Base-by-base conservation (phyloP, 2,797 vertebrate species). In the Paedocypris micromegethes region DNA sequence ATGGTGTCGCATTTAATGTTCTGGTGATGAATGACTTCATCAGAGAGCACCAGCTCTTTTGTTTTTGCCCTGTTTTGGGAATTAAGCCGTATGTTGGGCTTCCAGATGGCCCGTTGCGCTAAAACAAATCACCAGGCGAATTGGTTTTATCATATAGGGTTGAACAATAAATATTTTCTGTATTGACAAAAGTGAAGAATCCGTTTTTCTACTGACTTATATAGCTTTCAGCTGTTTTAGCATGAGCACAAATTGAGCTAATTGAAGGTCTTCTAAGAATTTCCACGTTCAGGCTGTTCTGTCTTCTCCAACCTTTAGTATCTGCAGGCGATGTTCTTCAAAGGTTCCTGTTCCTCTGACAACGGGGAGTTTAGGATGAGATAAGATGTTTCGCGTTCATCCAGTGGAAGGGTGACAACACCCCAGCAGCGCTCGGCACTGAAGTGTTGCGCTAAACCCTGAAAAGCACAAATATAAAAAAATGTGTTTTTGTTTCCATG, bases 71-170 rank as follows among this genome's bases (percentile, higher is more conserved):
- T 66, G 37, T 66, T 66, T 72, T 39, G 49, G 50, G 3, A 9
- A 40, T 61, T 9, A 40, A 40, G 5, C 51, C 46, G 46, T 66
- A 68, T 6, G 9, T 3, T 3, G 45, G 37, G 5, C 50, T 62
- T 50, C 58, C 49, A 64, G 68, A 73, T 75, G 72, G 46, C 56
- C 41, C 54, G 46, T 49, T 2, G 42, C 23, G 40, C 46, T 51
- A 55, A 72, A 66, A 65, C 62, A 23, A 23, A 68, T 72, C 61
- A 74, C 58, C 50, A 58, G 61, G 55, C 70, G 70, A 62, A 72
- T 72, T 48, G 46, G 47, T 68, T 76, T 67, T 67, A 52, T 74
- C 68, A 76, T 62, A 62, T 74, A 58, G 57, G 59, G 62, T 78
- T 74, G 23, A 23, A 23, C 23, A 23, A 23, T 23, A 23, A 23